Evolutionary conservation across 2,113 vertebrate species (phyloP).

Genomic region (Phaetusa simplex): DNA sequence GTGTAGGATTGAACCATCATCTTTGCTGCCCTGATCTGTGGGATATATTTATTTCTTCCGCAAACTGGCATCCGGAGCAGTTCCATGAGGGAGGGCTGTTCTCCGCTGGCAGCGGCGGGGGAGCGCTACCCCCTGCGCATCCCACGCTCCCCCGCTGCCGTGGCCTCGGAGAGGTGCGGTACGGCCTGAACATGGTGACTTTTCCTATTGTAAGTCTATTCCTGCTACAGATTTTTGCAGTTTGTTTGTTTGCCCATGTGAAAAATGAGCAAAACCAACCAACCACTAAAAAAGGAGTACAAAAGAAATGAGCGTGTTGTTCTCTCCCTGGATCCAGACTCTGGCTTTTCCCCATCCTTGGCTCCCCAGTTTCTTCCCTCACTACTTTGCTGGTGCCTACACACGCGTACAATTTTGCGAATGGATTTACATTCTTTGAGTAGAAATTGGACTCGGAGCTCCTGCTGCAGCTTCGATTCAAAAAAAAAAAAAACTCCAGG

Average conservation of each 20-base stretch:
- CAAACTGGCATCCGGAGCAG: not conserved
- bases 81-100: not conserved
- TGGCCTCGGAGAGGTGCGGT: not conserved
- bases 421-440: not conserved
- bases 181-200: accelerated
- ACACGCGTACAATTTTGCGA: accelerated
- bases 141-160: accelerated
- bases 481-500: not conserved
- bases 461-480: not conserved
- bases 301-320: not conserved
- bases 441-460: not conserved
- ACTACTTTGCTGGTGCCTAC: not conserved
- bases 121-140: accelerated
- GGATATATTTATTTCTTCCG: not conserved
- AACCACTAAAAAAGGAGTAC: not conserved
- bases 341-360: not conserved
- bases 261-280: not conserved
- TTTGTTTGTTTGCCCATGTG: not conserved
- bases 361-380: not conserved
- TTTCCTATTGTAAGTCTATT: accelerated
- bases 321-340: not conserved
- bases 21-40: not conserved
- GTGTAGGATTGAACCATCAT: not conserved
- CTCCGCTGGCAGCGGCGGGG: not conserved
- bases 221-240: not conserved